Percentiles rank a stretch among this genome's conserved stretches.
phyloP scores from a whole-genome alignment of 2,797 vertebrate genomes.

The Schizopygopsis pylzovi region DNA sequence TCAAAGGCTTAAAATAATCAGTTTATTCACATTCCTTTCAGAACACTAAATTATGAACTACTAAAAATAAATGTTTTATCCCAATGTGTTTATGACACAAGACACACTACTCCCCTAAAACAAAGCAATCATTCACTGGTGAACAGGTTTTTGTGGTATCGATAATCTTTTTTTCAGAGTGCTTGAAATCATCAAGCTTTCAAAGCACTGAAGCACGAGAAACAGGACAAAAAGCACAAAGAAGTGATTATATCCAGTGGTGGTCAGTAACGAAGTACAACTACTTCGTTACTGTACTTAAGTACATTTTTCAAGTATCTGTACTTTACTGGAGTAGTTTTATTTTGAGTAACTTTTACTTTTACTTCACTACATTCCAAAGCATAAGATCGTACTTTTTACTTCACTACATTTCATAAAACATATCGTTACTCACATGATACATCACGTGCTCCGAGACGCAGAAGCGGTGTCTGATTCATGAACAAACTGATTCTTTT shows the following conservation, averaged over 20 bases:
- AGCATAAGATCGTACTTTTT: no score
- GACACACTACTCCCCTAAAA: not conserved
- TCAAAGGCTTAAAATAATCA: not conserved
- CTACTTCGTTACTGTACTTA: no score
- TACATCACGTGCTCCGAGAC: no score
- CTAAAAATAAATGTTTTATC: not conserved
- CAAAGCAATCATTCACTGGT: not conserved
- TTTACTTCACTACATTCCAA: no score
- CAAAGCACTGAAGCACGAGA: not conserved
- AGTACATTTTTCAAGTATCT: no score
- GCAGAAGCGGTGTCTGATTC: no score
- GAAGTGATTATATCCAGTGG: constrained; percentile 26
- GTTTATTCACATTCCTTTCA: not conserved
- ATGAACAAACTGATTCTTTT: no score
- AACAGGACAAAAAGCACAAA: not conserved
- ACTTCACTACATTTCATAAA: no score
- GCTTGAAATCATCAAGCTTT: not conserved
- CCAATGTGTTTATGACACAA: not conserved
- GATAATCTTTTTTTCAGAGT: not conserved
- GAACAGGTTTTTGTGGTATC: not conserved
- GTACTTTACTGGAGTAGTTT: no score
- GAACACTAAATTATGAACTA: not conserved
- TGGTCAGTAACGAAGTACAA: no score
- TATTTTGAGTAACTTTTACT: no score
- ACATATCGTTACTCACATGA: no score